phyloP scores from a whole-genome alignment of 1,140 invertebrate species.

The Helicoverpa zea region DNA sequence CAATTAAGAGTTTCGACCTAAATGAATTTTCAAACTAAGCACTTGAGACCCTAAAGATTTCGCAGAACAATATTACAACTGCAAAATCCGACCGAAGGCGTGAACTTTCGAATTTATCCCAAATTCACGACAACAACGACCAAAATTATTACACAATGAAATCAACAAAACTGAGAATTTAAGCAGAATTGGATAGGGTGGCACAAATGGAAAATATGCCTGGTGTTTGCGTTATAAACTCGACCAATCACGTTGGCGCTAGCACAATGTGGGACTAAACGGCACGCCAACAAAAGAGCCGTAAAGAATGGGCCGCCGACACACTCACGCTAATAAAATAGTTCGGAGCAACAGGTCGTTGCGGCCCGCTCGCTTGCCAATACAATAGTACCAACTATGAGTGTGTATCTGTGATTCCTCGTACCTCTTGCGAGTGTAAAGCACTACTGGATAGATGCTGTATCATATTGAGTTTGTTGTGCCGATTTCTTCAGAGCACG shows the following conservation, averaged over 20 bases:
- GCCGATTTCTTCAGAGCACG: not conserved
- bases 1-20: constrained; percentile 27
- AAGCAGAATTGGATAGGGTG: constrained; percentile 64
- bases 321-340: constrained; percentile 84
- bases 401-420: constrained; percentile 64
- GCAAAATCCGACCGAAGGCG: constrained; percentile 9
- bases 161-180: constrained; percentile 55
- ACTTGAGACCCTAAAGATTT: constrained; percentile 24
- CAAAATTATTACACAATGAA: constrained; percentile 52
- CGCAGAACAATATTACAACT: constrained; percentile 33
- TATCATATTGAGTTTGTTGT: constrained; percentile 40
- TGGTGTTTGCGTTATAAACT: constrained; percentile 80
- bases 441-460: constrained; percentile 26
- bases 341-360: constrained; percentile 83
- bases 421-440: constrained; percentile 33
- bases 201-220: constrained; percentile 76
- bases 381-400: constrained; percentile 70
- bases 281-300: constrained; percentile 82
- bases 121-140: constrained; percentile 45
- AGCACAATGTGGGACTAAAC: constrained; percentile 75
- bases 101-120: constrained; percentile 32
- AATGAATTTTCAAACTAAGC: constrained; percentile 20
- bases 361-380: constrained; percentile 66
- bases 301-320: constrained; percentile 84
- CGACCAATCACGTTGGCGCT: constrained; percentile 77